phyloP scores from a whole-genome alignment of 2,888 invertebrate genomes.

The Dione juno region DNA sequence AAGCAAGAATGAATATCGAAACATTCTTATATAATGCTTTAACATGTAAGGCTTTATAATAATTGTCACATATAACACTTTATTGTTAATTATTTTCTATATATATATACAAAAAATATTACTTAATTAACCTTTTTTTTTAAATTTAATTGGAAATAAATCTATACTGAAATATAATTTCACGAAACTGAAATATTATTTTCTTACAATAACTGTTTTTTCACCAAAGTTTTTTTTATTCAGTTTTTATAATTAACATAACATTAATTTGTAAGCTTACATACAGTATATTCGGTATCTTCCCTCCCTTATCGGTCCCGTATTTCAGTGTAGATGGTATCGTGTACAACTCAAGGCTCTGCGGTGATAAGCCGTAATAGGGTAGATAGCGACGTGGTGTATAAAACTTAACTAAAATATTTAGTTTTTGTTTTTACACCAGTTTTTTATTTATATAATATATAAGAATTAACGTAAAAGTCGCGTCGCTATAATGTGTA shows the following conservation, averaged over 20 bases:
- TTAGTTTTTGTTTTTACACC: slow-evolving; percentile 2
- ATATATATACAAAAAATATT: no score
- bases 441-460: not conserved
- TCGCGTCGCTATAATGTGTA: not conserved
- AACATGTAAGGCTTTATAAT: no score
- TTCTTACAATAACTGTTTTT: no score
- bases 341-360: slow-evolving; percentile 43
- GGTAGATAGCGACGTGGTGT: slow-evolving; percentile 36
- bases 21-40: no score
- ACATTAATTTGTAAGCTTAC: slow-evolving; percentile 9
- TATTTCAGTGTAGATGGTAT: slow-evolving; percentile 47
- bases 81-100: no score
- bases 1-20: no score
- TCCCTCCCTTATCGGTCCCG: slow-evolving; percentile 43
- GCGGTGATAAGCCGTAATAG: slow-evolving; percentile 42
- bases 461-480: no score
- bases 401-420: slow-evolving; percentile 36
- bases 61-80: no score
- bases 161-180: no score
- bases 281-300: slow-evolving; percentile 30
- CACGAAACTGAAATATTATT: no score
- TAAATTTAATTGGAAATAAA: no score
- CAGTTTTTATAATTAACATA: not conserved
- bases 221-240: not conserved
- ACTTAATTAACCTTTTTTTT: no score